A percentile compares a stretch with the other conserved stretches of the same genome.
phyloP scores from a whole-genome alignment of 2,888 invertebrate species.

The Torymus texanus region DNA sequence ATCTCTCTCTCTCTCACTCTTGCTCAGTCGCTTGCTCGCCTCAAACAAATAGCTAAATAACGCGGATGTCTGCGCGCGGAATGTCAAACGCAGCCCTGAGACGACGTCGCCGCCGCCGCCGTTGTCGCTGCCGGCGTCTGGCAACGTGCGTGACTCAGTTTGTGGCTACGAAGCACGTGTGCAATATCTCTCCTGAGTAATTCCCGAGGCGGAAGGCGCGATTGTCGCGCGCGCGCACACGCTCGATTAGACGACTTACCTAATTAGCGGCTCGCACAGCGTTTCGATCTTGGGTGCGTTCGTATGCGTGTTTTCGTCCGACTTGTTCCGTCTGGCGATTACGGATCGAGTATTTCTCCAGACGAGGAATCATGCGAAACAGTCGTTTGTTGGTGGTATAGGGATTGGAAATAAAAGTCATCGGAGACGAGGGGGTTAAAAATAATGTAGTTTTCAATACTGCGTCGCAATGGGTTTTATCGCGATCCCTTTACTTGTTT shows the following conservation, averaged over 20 bases:
- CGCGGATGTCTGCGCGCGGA: constrained; percentile 45
- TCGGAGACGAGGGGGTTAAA: no score
- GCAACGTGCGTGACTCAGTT: constrained; percentile 9
- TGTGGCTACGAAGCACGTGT: not conserved
- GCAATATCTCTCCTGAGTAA: constrained; percentile 8
- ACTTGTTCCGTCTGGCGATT: no score
- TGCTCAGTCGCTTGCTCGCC: not conserved
- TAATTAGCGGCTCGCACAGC: constrained; percentile 18
- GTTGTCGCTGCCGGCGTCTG: not conserved
- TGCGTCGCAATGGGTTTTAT: no score
- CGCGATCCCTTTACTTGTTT: no score
- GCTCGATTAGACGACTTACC: constrained; percentile 21
- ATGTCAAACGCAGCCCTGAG: constrained; percentile 47
- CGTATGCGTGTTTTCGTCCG: no score
- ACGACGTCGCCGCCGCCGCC: constrained; percentile 18
- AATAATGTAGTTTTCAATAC: no score
- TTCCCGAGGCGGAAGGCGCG: constrained; percentile 32
- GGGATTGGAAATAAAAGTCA: no score
- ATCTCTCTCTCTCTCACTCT: constrained; percentile 34
- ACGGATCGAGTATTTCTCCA: no score
- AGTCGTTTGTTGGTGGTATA: no score
- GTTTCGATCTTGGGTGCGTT: not conserved
- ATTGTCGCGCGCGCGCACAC: not conserved
- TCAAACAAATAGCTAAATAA: constrained; percentile 41
- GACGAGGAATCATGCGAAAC: no score